Base-by-base conservation (phyloP, 2,113 vertebrate species). In the Neolamprologus cancellatus region DNA sequence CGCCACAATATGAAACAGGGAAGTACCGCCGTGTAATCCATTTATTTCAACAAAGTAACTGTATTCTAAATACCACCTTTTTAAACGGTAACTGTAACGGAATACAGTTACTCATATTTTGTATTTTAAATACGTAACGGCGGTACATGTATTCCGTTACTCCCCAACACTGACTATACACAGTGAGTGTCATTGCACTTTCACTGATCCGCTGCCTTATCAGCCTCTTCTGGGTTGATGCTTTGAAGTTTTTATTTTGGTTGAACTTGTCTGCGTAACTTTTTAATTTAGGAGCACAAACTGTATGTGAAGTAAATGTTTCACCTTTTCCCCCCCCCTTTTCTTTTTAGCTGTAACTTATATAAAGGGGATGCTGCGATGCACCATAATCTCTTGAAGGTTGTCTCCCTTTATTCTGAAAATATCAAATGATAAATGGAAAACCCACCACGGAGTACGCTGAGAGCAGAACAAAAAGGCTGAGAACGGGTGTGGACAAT, bases 271-370 rank as follows among this genome's bases (percentile, higher is more conserved):
- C 5, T 17, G 36, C 36, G 1, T 25, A 71, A 44, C 36, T 17
- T 44, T 25, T 71, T 25, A 15, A 71, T 15, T 71, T 25, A 71
- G 5, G 8, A 9, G 5, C 64, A 41, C 13, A 8, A 25, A 41
- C 36, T 69, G 36, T 4, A 69, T 2, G n/a, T 69, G 64, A 39
- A 69, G n/a, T 69, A 69, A 39, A 20, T 8, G 6, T 1, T 69
- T 23, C 36, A 44, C 12, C 7, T 25, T 15, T 23, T 10, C 6
- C 0, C 2, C 17, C 15, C 15, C 11, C 18, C 30, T 39, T 66
- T 39, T 66, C 9, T 69, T 69, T 69, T 25, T 14, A 41, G 2
- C 13, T 44, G 12, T 15, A 71, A 71, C 66, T 44, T 15, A 23
- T 44, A 10, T 4, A 71, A 71, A 71, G 20, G 8, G 8, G 66